Evolutionary conservation across 2,113 vertebrate genomes (phyloP).

Genomic region (Podarcis raffonei): DNA sequence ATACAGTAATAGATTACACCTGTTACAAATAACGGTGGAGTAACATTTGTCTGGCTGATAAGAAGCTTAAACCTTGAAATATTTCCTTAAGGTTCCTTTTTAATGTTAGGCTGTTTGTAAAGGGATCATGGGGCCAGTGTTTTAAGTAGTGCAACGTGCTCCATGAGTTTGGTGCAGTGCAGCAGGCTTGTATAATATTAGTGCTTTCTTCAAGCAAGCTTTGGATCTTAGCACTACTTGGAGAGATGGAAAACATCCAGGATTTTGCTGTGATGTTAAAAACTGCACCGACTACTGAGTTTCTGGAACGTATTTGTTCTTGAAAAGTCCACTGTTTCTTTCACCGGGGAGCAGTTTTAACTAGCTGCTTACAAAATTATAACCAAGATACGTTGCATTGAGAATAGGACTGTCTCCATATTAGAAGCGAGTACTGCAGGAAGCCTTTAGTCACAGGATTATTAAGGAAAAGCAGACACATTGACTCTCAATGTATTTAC

Average conservation of each 20-base stretch:
- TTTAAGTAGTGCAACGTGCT: slow-evolving; percentile 81
- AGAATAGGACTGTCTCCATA: not conserved
- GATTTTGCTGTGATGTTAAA: slow-evolving; percentile 68
- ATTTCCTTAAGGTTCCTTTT: slow-evolving; percentile 59
- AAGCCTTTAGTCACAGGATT: not conserved
- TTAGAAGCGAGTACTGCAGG: not conserved
- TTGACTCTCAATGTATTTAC: not conserved
- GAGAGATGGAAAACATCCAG: slow-evolving; percentile 76
- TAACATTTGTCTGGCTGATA: slow-evolving; percentile 43
- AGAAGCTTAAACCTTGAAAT: slow-evolving; percentile 62
- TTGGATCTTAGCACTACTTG: slow-evolving; percentile 72
- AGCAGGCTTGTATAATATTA: slow-evolving; percentile 89
- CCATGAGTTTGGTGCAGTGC: slow-evolving; percentile 92
- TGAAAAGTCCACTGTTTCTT: slow-evolving; percentile 57
- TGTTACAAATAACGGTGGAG: slow-evolving; percentile 51
- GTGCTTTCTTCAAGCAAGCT: slow-evolving; percentile 75
- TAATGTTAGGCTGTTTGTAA: slow-evolving; percentile 60
- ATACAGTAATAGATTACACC: slow-evolving; percentile 23
- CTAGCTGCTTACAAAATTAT: slow-evolving; percentile 20
- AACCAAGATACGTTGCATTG: slow-evolving; percentile 28
- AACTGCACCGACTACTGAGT: slow-evolving; percentile 62
- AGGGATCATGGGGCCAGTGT: slow-evolving; percentile 57
- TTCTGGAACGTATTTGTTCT: slow-evolving; percentile 61
- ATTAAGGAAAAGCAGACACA: not conserved
- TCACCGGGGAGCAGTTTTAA: slow-evolving; percentile 40